A percentile compares a stretch with the other conserved stretches of the same genome.
phyloP scores from a whole-genome alignment of 2,797 vertebrate species.

The Gastrophryne carolinensis region DNA sequence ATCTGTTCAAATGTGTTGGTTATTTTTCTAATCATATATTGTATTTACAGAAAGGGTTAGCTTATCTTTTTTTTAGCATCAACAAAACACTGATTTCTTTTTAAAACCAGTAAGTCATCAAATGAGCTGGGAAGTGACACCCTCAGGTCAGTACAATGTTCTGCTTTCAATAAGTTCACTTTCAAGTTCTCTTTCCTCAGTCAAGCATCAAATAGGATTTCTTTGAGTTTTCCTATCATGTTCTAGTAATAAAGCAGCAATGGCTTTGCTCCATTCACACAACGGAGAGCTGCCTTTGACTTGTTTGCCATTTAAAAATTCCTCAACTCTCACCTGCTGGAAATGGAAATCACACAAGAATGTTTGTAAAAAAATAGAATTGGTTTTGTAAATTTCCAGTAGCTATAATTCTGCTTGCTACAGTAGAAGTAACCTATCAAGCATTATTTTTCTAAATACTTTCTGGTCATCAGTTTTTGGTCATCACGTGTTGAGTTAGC shows the following conservation, averaged over 20 bases:
- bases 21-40: too few species aligned
- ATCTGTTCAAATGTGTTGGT: too few species aligned
- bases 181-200: conserved; percentile 18
- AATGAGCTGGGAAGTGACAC: conserved; percentile 35
- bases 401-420: too few species aligned
- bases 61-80: conserved; percentile 30
- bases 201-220: conserved; percentile 35
- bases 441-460: too few species aligned
- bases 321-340: neutral
- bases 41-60: conserved; percentile 6
- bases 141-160: conserved; percentile 28
- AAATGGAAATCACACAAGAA: too few species aligned
- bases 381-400: too few species aligned
- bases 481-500: too few species aligned
- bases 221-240: conserved; percentile 29
- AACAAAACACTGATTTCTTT: conserved; percentile 46
- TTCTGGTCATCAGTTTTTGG: too few species aligned
- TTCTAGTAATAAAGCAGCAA: conserved; percentile 30
- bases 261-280: neutral
- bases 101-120: conserved; percentile 20
- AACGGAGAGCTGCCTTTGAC: neutral
- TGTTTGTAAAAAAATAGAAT: too few species aligned
- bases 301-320: neutral
- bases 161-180: conserved; percentile 19
- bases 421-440: too few species aligned